Conservation (phyloP, 2,113 vertebrate genomes). For the Rhinoderma darwinii region DNA sequence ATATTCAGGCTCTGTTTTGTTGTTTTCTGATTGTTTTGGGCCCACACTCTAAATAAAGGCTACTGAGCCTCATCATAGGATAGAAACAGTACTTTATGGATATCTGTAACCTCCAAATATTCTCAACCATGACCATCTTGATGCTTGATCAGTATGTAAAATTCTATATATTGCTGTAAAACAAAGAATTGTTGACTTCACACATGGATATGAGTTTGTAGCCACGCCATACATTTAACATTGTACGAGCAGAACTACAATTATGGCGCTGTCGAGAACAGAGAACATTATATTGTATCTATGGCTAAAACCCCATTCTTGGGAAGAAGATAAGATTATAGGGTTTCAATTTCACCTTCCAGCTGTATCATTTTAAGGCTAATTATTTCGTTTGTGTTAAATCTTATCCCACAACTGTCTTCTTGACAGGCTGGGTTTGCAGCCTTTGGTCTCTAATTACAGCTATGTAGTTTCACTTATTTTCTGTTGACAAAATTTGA, state of each 20-base stretch:
- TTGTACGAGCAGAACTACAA: conserved; percentile 24
- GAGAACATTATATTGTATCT: conserved; percentile 43
- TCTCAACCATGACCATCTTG: neutral
- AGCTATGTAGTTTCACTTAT: conserved; percentile 23
- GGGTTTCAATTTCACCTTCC: conserved; percentile 39
- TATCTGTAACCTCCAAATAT: neutral
- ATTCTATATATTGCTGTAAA: neutral
- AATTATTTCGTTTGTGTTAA: conserved; percentile 55
- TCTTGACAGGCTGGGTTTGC: conserved; percentile 36
- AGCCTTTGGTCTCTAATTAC: conserved; percentile 49
- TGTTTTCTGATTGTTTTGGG: neutral
- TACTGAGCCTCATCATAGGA: neutral
- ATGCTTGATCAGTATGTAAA: neutral
- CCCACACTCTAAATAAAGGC: neutral
- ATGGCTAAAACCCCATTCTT: neutral
- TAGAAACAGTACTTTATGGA: neutral
- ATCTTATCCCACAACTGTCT: conserved; percentile 12
- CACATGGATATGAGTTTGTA: neutral
- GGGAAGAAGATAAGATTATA: conserved; percentile 46
- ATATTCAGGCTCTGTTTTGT: no score
- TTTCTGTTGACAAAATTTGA: neutral
- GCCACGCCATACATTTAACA: neutral
- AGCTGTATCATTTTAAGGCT: conserved; percentile 48
- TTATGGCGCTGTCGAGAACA: conserved; percentile 2
- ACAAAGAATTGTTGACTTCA: neutral